Conservation (phyloP, 2,888 invertebrate species). For the Limenitis arthemis region DNA sequence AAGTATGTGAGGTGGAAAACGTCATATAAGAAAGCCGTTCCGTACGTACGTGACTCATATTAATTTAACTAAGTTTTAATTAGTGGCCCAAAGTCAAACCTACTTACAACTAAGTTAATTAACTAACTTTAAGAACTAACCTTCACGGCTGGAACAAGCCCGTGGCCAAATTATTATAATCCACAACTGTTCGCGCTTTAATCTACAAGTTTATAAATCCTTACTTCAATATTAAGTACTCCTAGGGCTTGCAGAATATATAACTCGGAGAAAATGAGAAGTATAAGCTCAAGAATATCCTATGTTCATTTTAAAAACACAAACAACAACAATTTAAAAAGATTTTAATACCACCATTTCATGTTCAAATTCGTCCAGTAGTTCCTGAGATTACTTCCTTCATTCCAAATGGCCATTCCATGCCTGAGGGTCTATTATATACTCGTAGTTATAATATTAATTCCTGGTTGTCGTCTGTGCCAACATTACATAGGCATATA, state of each 20-base stretch:
- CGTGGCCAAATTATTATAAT: constrained; percentile 25
- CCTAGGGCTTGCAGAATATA: neutral
- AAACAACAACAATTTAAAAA: no score
- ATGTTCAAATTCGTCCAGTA: no score
- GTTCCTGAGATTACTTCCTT: no score
- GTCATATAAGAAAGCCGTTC: constrained; percentile 16
- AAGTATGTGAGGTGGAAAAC: constrained; percentile 2
- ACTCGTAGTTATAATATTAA: no score
- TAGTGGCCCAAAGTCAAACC: constrained; percentile 39
- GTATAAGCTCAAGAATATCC: no score
- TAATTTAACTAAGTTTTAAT: constrained; percentile 41
- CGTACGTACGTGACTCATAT: constrained; percentile 36
- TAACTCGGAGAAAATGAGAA: no score
- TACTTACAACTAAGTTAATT: constrained; percentile 47
- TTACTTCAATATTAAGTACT: constrained; percentile 4
- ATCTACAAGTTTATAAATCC: constrained; percentile 14
- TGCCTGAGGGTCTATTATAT: no score
- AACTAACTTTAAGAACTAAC: constrained; percentile 31
- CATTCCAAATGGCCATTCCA: no score
- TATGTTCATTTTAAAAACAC: no score
- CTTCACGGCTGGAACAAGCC: constrained; percentile 21
- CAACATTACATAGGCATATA: no score
- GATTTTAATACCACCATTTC: no score
- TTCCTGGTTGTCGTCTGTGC: no score
- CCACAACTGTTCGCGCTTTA: constrained; percentile 19